These are phyloP conservation scores for Spheniscus mendiculus DNA, from an alignment of 2,113 vertebrate genomes.

Conservation along the genomic window DNA sequence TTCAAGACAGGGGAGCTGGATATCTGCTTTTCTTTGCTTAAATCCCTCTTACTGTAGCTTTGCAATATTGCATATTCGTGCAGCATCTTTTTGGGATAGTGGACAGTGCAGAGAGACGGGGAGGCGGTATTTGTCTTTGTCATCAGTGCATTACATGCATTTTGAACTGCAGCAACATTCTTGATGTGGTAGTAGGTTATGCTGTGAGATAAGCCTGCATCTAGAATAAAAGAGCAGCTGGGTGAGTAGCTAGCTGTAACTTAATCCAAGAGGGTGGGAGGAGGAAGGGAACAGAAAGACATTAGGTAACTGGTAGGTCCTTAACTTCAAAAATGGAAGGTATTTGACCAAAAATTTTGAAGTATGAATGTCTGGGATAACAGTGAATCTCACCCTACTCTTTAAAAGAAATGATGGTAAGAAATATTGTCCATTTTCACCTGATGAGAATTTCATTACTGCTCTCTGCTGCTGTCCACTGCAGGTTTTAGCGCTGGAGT, in stretches of 20 bases:
- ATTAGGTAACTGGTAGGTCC: not conserved
- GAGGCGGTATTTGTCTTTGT: not conserved
- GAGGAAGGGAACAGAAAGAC: not conserved
- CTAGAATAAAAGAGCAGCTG: not conserved
- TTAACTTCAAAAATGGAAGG: not conserved
- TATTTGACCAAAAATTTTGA: not conserved
- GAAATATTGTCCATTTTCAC: not conserved
- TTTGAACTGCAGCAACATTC: fast-evolving
- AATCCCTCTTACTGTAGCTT: not conserved
- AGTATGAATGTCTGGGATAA: not conserved
- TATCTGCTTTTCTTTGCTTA: not conserved
- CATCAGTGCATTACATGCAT: not conserved
- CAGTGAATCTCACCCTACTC: not conserved
- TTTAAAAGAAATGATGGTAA: not conserved
- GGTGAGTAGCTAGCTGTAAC: not conserved
- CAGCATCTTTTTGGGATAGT: fast-evolving
- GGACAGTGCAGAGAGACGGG: not conserved
- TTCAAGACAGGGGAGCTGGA: not conserved
- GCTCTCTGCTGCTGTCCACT: not conserved
- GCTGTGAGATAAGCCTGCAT: not conserved
- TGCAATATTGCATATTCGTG: fast-evolving
- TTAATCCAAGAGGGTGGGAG: not conserved
- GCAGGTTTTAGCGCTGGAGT: not conserved
- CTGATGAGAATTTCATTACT: not conserved
- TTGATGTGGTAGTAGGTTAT: not conserved